Base-by-base conservation (phyloP, 2,797 vertebrate species). In the Alca torda region DNA sequence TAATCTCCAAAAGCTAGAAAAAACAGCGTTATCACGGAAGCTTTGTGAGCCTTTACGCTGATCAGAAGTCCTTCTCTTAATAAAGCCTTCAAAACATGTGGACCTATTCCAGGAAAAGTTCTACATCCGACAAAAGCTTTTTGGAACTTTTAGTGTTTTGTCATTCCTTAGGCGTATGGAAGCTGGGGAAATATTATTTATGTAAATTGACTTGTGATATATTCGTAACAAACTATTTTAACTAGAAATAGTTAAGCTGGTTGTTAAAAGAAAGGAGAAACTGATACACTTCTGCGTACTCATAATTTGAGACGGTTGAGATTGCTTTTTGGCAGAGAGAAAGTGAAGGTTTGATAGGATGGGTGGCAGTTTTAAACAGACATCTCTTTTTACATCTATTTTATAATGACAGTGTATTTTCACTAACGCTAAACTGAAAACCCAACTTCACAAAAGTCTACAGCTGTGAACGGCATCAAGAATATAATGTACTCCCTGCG, bases 21-120 rank as follows among this genome's bases (percentile, higher is more conserved):
- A n/a, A 10, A 0, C 5, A 8, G 16, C 24, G 25, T 48, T 60
- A 13, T 33, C 18, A 13, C 0, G 1, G 65, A 86, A 65, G 14
- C 5, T 51, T 67, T 67, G 25, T 50, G n/a, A 72, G 5, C 50
- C 51, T 91, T 84, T 72, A 33, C 31, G 10, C 9, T 76, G 53
- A 39, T 64, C 25, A 64, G 39, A 83, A 93, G 24, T 64, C 25
- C 11, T 39, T 45, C 61, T 67, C 33, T 37, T 61, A 70, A 51
- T 16, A 54, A 84, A 75, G 9, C 12, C 12, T 79, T 79, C 51
- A 60, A 59, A 93, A 87, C 31, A 70, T n/a, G 33, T 23, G 16
- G 23, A 64, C 8, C 20, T 45, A 2, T 70, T 79, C 10, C 56
- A 67, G 59, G 14, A 4, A 23, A 67, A 63, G 16, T 51, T 39